Evolutionary conservation across 1,140 invertebrate species (phyloP), one percentile per base, ranked within the genome.

Genomic region (Zaprionus taronus): DNA sequence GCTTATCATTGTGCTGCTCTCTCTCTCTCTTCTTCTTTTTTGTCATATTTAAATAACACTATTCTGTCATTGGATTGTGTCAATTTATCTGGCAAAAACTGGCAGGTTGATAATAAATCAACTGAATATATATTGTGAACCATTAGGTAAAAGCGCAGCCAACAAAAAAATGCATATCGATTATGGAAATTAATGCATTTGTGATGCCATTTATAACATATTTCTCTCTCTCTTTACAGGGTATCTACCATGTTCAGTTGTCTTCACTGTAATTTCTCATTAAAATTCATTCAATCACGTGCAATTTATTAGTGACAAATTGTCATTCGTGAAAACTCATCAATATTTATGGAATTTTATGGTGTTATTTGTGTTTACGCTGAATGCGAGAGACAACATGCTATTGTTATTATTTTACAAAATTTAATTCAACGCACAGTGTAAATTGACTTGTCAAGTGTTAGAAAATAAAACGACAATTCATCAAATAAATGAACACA

Each of bases 231-330:
- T 17, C 7, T 17, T 44, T 47, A 17, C 53, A 56, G 53, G 26
- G 53, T 56, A 28, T 31, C 15, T 7, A 3, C 7, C 7, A 12
- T 28, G 14, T 5, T 55, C 20, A 14, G 15, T 55, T 15, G 14
- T 11, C n/a, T 31, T 24, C 5, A 11, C 15, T 31, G 15, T 56
- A 56, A 56, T 56, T 56, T 20, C 47, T 47, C 38, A 63, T 71
- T 63, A 55, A 71, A 62, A 55, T 63, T 56, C 24, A 55, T 62
- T 71, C 34, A 24, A 63, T 71, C 41, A 41, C 49, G 31, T 55
- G 49, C 49, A 71, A 71, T 71, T 71, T 55, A 63, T 14, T 9
- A 63, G 17, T 38, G 44, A 55, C 68, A 71, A 71, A 71, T 71
- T 71, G 58, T 12, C 58, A 24, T 41, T 53, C 5, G n/a, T 41